Evolutionary conservation across 2,113 vertebrate genomes (phyloP).

Genomic region (Notothenia coriiceps): DNA sequence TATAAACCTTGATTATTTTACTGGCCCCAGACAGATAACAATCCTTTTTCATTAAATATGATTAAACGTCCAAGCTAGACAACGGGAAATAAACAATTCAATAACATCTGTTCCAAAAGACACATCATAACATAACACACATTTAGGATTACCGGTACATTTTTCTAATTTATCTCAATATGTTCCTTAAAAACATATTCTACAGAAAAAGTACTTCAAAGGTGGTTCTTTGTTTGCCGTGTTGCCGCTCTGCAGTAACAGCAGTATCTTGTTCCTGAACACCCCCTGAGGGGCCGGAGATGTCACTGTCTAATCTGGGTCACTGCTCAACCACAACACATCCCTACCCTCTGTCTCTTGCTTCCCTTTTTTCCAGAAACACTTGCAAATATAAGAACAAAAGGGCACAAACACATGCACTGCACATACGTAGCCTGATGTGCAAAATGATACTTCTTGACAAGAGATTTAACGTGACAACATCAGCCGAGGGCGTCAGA

Average conservation of each 20-base stretch:
- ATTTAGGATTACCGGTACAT: not conserved
- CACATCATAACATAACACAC: too few species aligned
- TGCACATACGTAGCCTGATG: not conserved
- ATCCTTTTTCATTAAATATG: not conserved
- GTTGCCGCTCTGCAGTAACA: conserved; percentile 47
- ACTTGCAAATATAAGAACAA: conserved; percentile 31
- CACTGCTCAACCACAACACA: conserved; percentile 57
- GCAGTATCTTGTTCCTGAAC: conserved; percentile 47
- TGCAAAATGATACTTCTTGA: conserved; percentile 17
- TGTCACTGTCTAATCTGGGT: conserved; percentile 66
- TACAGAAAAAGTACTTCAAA: not conserved
- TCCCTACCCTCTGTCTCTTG: conserved; percentile 6
- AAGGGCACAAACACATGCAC: not conserved
- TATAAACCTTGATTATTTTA: not conserved
- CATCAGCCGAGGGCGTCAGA: conserved; percentile 9
- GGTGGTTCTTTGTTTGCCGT: conserved; percentile 20
- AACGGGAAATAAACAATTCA: not conserved
- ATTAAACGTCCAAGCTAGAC: not conserved
- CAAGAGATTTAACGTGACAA: conserved; percentile 31
- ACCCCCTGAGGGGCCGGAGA: conserved; percentile 53
- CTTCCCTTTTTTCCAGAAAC: conserved; percentile 7
- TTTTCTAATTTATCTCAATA: not conserved
- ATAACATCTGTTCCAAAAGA: not conserved
- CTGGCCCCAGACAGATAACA: not conserved
- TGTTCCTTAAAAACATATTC: not conserved